Evolutionary conservation across 2,113 vertebrate genomes (phyloP).

Genomic region (Platanista minor): DNA sequence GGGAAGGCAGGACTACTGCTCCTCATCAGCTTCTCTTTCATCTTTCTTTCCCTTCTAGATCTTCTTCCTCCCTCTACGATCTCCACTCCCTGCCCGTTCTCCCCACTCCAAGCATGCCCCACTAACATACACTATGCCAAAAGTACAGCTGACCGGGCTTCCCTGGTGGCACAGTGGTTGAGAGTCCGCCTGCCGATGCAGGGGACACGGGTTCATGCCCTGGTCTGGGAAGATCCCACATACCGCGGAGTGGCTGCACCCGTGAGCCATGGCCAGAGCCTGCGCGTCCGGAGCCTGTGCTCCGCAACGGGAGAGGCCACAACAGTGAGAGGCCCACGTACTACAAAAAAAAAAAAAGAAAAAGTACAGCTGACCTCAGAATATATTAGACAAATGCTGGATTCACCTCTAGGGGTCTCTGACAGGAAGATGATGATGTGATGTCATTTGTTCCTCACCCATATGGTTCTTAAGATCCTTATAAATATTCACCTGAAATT

Average conservation of each 20-base stretch:
- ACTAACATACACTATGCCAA: neutral
- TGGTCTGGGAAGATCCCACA: no score
- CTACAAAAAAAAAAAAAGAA: no score
- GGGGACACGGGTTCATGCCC: no score
- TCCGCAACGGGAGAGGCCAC: no score
- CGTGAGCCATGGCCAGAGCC: no score
- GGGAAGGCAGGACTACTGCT: neutral
- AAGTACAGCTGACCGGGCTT: neutral
- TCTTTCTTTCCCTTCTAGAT: neutral
- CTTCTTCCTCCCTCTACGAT: neutral
- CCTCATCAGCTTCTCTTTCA: neutral
- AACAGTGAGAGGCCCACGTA: no score
- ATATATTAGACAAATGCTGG: neutral
- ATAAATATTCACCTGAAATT: slow-evolving; percentile 23
- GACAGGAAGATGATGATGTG: neutral
- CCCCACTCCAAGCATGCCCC: neutral
- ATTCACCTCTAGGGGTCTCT: neutral
- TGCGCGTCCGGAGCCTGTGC: no score
- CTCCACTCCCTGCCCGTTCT: neutral
- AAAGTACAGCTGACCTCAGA: neutral
- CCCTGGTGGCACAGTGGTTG: no score
- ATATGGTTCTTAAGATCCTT: neutral
- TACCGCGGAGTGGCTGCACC: no score
- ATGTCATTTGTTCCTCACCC: neutral
- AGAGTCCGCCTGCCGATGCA: no score